Percentiles rank a stretch among this genome's conserved stretches.
Conservation (phyloP, 2,888 invertebrate genomes). For the Malthinus seriepunctatus region DNA sequence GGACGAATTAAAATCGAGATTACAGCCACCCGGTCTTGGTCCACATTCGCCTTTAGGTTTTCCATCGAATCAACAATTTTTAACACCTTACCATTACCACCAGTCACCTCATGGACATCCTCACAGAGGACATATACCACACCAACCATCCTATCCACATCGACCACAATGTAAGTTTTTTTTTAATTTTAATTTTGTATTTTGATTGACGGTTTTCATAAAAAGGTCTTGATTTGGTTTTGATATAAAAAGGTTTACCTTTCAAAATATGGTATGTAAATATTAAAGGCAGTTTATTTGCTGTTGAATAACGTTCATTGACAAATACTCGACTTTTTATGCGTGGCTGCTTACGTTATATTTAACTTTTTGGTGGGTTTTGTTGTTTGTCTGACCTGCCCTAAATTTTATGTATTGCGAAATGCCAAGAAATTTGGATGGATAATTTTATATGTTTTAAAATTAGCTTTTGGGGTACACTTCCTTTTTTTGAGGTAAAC, state of each 20-base stretch:
- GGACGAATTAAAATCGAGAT: constrained; percentile 84
- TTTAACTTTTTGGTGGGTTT: constrained; percentile 4
- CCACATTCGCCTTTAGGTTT: constrained; percentile 52
- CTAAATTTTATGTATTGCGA: constrained; percentile 33
- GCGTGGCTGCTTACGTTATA: constrained; percentile 15
- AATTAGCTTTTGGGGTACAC: constrained; percentile 4
- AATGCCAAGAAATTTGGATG: constrained; percentile 28
- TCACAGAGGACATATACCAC: constrained; percentile 37
- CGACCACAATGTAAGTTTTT: constrained; percentile 48
- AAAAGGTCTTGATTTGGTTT: no score
- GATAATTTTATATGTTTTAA: constrained; percentile 16
- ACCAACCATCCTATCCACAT: constrained; percentile 42
- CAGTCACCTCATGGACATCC: constrained; percentile 42
- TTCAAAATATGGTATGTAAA: no score
- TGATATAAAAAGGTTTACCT: no score
- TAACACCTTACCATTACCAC: constrained; percentile 67
- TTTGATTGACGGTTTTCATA: neutral
- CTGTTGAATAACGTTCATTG: no score
- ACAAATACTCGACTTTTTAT: neutral
- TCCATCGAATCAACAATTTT: constrained; percentile 59
- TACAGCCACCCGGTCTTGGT: constrained; percentile 65
- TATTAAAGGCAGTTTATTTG: no score
- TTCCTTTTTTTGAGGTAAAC: neutral
- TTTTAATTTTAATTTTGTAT: neutral
- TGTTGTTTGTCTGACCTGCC: constrained; percentile 34